phyloP scores from a whole-genome alignment of 2,888 invertebrate genomes.

The Ditylenchus weischeri region DNA sequence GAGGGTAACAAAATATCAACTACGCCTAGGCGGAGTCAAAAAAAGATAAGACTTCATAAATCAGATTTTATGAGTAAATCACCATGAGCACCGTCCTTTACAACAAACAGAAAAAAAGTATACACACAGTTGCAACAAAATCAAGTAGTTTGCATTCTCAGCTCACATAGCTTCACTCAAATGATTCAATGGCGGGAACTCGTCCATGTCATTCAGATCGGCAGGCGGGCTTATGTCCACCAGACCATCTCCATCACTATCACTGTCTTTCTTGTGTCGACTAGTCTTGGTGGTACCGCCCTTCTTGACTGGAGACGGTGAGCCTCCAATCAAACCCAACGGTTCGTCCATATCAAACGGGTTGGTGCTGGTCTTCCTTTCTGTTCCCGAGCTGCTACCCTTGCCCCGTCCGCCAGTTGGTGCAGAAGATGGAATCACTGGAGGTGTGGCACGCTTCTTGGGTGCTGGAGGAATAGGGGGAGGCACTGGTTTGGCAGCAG shows the following conservation, averaged over 20 bases:
- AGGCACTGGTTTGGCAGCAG: constrained; percentile 11
- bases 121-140: background rate
- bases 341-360: constrained; percentile 11
- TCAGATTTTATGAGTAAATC: no score
- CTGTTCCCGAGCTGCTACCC: background rate
- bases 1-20: no score
- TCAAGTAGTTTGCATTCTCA: background rate
- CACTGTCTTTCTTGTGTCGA: background rate
- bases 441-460: background rate
- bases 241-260: constrained; percentile 9
- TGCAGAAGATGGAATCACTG: background rate
- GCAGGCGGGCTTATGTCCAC: constrained; percentile 16
- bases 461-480: constrained; percentile 16
- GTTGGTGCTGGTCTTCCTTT: background rate
- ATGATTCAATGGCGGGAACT: constrained; percentile 54
- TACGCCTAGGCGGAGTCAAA: no score
- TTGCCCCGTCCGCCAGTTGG: background rate
- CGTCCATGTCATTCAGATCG: constrained; percentile 47
- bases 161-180: constrained; percentile 12
- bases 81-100: background rate
- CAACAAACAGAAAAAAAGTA: background rate
- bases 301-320: background rate
- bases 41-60: no score
- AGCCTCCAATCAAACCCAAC: background rate
- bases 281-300: background rate